Percentiles rank a stretch among this genome's conserved stretches.
Evolutionary conservation across 2,888 invertebrate genomes (phyloP).

Genomic region (Tiliacea citrago): DNA sequence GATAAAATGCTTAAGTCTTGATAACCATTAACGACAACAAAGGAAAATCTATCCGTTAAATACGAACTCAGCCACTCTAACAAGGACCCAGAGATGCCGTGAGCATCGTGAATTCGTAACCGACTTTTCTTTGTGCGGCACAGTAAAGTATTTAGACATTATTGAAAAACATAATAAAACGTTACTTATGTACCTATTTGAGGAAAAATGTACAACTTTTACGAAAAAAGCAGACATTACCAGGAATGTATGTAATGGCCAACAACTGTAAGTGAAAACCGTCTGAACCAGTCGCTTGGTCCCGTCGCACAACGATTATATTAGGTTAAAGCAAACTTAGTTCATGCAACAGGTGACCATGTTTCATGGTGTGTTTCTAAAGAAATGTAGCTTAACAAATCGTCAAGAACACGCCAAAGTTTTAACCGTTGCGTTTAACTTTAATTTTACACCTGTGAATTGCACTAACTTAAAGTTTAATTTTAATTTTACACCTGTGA

Average conservation of each 20-base stretch:
- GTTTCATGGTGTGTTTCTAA: not conserved
- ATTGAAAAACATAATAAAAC: not conserved
- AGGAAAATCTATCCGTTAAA: too few species aligned
- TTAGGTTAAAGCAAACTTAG: slow-evolving; percentile 37
- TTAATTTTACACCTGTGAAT: not conserved
- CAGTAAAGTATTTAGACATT: too few species aligned
- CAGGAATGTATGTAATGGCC: not conserved
- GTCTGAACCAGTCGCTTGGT: slow-evolving; percentile 4
- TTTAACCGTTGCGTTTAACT: slow-evolving; percentile 11
- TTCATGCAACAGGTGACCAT: slow-evolving; percentile 50
- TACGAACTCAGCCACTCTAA: too few species aligned
- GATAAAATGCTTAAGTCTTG: too few species aligned
- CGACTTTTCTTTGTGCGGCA: too few species aligned
- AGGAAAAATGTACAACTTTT: not conserved
- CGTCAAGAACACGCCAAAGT: not conserved
- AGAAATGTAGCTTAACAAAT: slow-evolving; percentile 7
- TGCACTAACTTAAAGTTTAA: not conserved
- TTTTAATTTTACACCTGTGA: not conserved
- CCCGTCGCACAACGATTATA: slow-evolving; percentile 42
- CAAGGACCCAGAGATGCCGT: too few species aligned
- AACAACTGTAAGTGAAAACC: not conserved
- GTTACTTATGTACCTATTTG: not conserved
- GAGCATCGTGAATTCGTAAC: too few species aligned
- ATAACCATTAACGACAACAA: too few species aligned
- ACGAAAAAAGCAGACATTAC: not conserved